Evolutionary conservation across 2,888 invertebrate genomes (phyloP).

Genomic region (Tipula vernalis): DNA sequence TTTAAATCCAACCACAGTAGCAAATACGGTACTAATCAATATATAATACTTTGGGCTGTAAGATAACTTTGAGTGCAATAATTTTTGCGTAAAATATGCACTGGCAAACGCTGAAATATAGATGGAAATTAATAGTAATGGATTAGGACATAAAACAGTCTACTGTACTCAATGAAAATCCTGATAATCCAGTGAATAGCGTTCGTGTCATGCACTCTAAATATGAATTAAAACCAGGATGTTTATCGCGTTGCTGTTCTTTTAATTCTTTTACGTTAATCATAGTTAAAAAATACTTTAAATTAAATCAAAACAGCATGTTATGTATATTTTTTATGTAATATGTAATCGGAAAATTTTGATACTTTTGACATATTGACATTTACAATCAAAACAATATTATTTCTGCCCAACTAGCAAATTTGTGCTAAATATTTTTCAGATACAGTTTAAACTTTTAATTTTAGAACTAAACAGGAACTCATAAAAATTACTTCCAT

Average conservation of each 20-base stretch:
- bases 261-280: constrained; percentile 35
- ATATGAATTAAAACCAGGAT: constrained; percentile 37
- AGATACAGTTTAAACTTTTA: no score
- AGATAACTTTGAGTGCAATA: constrained; percentile 27
- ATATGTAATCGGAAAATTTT: not conserved
- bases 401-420: not conserved
- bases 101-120: constrained; percentile 32
- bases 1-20: constrained; percentile 30
- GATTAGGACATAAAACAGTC: not conserved
- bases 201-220: constrained; percentile 38
- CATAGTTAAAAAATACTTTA: constrained; percentile 21
- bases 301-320: not conserved
- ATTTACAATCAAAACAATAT: not conserved
- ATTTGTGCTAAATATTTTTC: not conserved
- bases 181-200: constrained; percentile 35
- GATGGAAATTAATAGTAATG: not conserved
- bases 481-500: no score
- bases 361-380: not conserved
- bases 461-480: no score
- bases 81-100: constrained; percentile 34
- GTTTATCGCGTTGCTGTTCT: constrained; percentile 34
- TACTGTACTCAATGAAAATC: constrained; percentile 32
- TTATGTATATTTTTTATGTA: not conserved
- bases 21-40: constrained; percentile 28
- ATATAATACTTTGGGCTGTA: constrained; percentile 31